Conservation (phyloP, 2,797 vertebrate genomes). For the Cyprinodon diabolis region DNA sequence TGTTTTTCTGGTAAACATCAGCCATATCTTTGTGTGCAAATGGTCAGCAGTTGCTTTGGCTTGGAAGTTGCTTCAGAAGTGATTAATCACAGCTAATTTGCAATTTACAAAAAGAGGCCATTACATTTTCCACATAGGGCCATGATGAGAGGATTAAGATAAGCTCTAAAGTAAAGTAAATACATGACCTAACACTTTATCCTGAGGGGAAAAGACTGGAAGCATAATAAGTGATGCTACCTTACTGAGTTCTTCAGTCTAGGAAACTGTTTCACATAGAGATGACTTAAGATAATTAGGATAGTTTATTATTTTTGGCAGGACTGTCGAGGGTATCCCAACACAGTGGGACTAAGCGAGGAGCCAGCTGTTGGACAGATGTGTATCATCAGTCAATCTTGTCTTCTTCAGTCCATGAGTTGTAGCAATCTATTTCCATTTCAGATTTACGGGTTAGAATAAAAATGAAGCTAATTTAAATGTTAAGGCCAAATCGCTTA, state of each 20-base stretch:
- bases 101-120: not conserved
- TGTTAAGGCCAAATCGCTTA: not conserved
- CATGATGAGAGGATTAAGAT: not conserved
- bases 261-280: not conserved
- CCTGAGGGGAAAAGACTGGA: not conserved
- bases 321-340: not conserved
- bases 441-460: not conserved
- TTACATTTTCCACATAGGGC: not conserved
- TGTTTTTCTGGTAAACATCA: not conserved
- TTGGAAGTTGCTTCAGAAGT: not conserved
- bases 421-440: not conserved
- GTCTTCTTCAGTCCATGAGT: not conserved
- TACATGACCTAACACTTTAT: not conserved
- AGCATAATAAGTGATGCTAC: not conserved
- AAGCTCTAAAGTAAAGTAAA: not conserved
- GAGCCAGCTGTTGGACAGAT: conserved; percentile 4
- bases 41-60: not conserved
- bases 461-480: not conserved
- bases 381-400: conserved; percentile 1
- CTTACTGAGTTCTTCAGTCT: not conserved
- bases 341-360: conserved; percentile 5
- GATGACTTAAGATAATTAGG: conserved; percentile 1
- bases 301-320: conserved; percentile 4
- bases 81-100: not conserved
- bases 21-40: not conserved